phyloP scores from a whole-genome alignment of 2,797 vertebrate genomes.

The Tauraco hartlaubi region DNA sequence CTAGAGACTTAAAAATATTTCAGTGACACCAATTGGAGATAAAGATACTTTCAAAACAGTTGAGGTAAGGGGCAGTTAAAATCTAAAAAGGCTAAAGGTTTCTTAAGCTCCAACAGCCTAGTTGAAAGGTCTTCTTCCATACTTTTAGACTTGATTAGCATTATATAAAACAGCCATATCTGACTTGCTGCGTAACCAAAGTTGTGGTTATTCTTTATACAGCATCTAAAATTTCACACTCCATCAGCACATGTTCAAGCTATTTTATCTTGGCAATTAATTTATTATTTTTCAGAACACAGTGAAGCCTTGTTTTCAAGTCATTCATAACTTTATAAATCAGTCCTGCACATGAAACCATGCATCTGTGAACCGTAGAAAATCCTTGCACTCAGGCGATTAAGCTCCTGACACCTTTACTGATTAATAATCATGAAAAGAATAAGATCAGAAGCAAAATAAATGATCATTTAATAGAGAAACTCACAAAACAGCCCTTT shows the following conservation, averaged over 20 bases:
- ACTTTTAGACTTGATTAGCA: conserved; percentile 83
- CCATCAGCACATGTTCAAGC: conserved; percentile 94
- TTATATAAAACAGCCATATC: conserved; percentile 84
- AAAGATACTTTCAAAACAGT: conserved; percentile 61
- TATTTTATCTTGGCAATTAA: conserved; percentile 98
- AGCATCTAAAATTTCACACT: conserved; percentile 96
- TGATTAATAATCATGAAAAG: conserved; percentile 89
- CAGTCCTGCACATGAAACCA: conserved; percentile 86
- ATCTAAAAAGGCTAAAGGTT: conserved; percentile 76
- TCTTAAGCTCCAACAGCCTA: conserved; percentile 79
- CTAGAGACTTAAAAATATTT: conserved; percentile 54
- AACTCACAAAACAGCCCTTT: conserved; percentile 87
- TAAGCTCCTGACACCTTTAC: conserved; percentile 88
- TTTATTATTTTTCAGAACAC: conserved; percentile 93
- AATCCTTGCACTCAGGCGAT: conserved; percentile 88
- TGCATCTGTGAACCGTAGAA: conserved; percentile 89
- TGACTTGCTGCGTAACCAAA: conserved; percentile 85
- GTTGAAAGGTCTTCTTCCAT: conserved; percentile 83
- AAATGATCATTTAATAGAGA: conserved; percentile 89
- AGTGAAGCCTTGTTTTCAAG: conserved; percentile 89
- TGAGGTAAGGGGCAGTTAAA: conserved; percentile 73
- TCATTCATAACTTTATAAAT: conserved; percentile 99
- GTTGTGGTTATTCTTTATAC: conserved; percentile 84
- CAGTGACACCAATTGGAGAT: conserved; percentile 31
- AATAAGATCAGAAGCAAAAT: conserved; percentile 88